Evolutionary conservation across 1,140 invertebrate genomes (phyloP), one percentile per base, ranked within the genome.

Genomic region (Camponotus pennsylvanicus): DNA sequence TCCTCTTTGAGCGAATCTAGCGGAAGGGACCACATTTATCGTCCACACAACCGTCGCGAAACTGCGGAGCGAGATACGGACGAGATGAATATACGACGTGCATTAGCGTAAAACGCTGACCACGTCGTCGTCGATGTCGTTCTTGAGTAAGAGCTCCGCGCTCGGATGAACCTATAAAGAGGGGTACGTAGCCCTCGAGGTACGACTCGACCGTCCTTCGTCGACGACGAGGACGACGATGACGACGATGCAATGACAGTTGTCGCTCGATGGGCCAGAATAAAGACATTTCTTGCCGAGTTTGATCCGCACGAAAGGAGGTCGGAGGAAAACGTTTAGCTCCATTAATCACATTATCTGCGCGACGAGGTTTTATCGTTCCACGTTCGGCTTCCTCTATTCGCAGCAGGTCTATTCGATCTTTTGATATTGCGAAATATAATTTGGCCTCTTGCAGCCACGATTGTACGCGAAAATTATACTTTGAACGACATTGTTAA

Each of bases 311-410:
- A 84, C 32, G 73, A 27, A 76, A 80, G 32, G n/a, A 57, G 70
- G 63, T 52, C 45, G 34, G 11, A 61, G 66, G 64, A 88, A 63
- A 91, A 87, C 84, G 76, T 90, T 92, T 88, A 90, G 76, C 70
- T 64, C 91, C 92, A 92, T 93, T 93, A 93, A 93, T 93, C 92
- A 93, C 91, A 89, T 93, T 93, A 93, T 91, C 90, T 73, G 79
- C 75, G 80, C 69, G 70, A 55, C 27, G 8, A 85, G 86, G 86
- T 90, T 90, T 92, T 92, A 84, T 86, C 88, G 71, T 49, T 85
- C 64, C 40, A 40, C 75, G 59, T 69, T 77, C 87, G 34, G 27
- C 57, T 75, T 83, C 45, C 42, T 52, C 13, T 27, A 2, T 27
- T 18, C 32, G 71, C 64, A 88, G 86, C 83, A 27, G 76, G 86